Percentiles rank a stretch among this genome's conserved stretches.
Evolutionary conservation across 2,797 vertebrate species (phyloP).

Genomic region (Etheostoma nigrum): DNA sequence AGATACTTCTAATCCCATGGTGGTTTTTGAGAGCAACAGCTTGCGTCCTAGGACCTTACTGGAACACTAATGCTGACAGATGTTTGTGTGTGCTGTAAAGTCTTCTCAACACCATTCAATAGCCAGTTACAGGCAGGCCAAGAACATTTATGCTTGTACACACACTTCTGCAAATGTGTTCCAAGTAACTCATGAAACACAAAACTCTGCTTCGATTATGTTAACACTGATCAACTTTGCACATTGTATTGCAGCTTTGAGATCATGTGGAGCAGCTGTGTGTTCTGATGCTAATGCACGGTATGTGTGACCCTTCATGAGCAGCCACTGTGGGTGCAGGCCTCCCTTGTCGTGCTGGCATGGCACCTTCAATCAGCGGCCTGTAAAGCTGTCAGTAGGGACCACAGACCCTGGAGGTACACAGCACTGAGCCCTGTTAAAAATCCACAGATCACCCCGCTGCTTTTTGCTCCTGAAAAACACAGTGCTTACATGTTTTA

Average conservation of each 20-base stretch:
- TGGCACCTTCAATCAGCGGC: conserved; percentile 74
- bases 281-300: neutral
- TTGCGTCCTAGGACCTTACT: neutral
- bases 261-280: neutral
- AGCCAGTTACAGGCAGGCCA: neutral
- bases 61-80: neutral
- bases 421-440: conserved; percentile 47
- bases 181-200: neutral
- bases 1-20: neutral
- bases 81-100: neutral
- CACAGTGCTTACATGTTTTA: conserved; percentile 21
- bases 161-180: conserved; percentile 1
- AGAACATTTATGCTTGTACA: neutral
- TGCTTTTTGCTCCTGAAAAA: conserved; percentile 48
- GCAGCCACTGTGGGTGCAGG: conserved; percentile 36
- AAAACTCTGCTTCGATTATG: neutral
- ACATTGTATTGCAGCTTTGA: neutral
- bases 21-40: conserved; percentile 1
- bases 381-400: conserved; percentile 80
- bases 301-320: conserved; percentile 11
- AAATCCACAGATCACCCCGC: conserved; percentile 55
- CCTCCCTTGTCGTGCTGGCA: conserved; percentile 68
- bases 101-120: neutral
- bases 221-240: neutral
- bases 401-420: conserved; percentile 65